Conservation (phyloP, 2,888 invertebrate species). For the Cerastis rubricosa region DNA sequence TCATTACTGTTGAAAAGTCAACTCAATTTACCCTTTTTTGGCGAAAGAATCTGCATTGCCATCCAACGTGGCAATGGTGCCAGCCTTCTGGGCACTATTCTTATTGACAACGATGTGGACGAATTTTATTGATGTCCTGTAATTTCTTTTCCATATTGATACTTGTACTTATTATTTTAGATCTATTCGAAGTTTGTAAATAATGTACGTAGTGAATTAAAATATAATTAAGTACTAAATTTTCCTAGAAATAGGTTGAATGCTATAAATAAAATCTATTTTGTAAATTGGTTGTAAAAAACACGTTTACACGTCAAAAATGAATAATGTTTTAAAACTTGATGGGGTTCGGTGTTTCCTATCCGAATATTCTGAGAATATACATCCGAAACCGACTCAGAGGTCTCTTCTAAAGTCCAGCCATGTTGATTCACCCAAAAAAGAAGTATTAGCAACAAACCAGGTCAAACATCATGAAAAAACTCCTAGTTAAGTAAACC, state of each 20-base stretch:
- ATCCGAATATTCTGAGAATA: not conserved
- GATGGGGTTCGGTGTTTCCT: not conserved
- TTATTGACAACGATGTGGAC: not conserved
- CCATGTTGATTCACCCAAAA: not conserved
- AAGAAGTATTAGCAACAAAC: constrained; percentile 1
- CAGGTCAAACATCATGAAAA: constrained; percentile 38
- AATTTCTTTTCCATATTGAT: too few species aligned
- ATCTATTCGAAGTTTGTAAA: too few species aligned
- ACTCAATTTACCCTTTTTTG: not conserved
- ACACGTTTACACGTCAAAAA: not conserved
- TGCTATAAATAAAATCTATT: not conserved
- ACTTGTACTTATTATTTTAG: too few species aligned
- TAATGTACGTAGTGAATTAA: too few species aligned
- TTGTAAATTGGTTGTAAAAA: not conserved
- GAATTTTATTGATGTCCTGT: not conserved
- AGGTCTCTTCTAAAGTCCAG: not conserved
- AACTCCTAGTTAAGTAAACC: constrained; percentile 25
- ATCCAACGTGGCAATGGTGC: not conserved
- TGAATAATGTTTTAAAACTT: not conserved
- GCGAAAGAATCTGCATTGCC: not conserved
- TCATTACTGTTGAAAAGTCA: not conserved
- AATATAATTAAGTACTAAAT: not conserved
- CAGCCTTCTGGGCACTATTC: not conserved
- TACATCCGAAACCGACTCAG: not conserved
- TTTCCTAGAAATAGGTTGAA: not conserved